phyloP scores from a whole-genome alignment of 2,113 vertebrate genomes.

The Salvator merianae region DNA sequence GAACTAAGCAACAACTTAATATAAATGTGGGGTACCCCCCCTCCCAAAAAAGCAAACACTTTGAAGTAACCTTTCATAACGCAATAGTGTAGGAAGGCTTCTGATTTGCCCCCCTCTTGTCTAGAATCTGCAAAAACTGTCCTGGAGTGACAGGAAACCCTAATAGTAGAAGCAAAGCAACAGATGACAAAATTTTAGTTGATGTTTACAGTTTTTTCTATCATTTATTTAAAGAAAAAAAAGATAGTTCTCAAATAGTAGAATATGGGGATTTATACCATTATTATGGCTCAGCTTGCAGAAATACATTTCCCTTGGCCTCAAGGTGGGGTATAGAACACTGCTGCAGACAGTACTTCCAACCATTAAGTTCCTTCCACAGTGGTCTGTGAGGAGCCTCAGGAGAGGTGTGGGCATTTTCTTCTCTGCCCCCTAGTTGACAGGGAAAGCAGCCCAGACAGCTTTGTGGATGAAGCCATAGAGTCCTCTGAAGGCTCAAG shows the following conservation, averaged over 20 bases:
- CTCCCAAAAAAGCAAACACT: neutral
- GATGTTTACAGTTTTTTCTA: neutral
- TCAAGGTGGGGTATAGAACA: too few species aligned
- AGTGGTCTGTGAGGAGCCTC: too few species aligned
- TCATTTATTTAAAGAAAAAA: neutral
- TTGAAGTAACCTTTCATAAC: neutral
- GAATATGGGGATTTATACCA: neutral
- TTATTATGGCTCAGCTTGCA: neutral
- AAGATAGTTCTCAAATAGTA: neutral
- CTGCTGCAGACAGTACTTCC: too few species aligned
- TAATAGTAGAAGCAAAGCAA: neutral
- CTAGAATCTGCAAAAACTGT: neutral
- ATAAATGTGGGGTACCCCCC: neutral
- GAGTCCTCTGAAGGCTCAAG: too few species aligned
- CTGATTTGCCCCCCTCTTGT: neutral
- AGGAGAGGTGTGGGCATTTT: too few species aligned
- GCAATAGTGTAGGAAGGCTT: neutral
- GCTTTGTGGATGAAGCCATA: too few species aligned
- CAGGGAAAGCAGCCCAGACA: too few species aligned
- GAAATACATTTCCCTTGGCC: neutral
- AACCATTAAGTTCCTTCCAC: too few species aligned
- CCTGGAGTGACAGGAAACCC: too few species aligned
- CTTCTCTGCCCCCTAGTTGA: too few species aligned
- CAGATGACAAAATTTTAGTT: neutral
- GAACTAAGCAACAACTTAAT: neutral